These are phyloP conservation scores for Gortyna flavago DNA, from an alignment of 2,888 invertebrate species.

Conservation along the genomic window DNA sequence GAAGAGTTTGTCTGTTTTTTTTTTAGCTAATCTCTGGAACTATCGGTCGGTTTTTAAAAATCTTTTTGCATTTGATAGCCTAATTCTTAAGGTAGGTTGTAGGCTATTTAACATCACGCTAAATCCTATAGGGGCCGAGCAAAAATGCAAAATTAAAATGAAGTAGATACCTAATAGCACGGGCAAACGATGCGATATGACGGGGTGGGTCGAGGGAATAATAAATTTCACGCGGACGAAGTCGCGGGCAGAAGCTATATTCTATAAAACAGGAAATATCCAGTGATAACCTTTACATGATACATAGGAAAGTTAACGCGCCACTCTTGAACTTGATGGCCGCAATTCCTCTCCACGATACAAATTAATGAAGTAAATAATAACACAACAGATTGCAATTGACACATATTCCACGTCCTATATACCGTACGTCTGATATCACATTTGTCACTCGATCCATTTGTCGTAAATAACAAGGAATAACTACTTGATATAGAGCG, in stretches of 20 bases:
- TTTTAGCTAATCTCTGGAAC: background rate
- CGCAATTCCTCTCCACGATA: slow-evolving; percentile 24
- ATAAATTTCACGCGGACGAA: background rate
- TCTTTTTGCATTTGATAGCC: background rate
- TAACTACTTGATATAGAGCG: slow-evolving; percentile 7
- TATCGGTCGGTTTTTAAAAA: background rate
- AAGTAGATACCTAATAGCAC: background rate
- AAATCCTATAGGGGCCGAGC: no score
- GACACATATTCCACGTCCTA: slow-evolving; percentile 67
- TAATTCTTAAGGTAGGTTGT: background rate
- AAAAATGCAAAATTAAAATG: background rate
- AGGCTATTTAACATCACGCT: background rate
- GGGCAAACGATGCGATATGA: background rate
- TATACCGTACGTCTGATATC: slow-evolving; percentile 49
- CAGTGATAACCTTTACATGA: slow-evolving; percentile 16
- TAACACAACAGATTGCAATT: slow-evolving; percentile 46
- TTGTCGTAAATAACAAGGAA: slow-evolving; percentile 53
- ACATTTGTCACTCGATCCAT: slow-evolving; percentile 43
- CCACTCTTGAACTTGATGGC: slow-evolving; percentile 50
- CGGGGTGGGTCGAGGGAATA: background rate
- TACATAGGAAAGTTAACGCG: background rate
- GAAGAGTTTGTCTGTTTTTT: background rate
- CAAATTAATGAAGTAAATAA: slow-evolving; percentile 35
- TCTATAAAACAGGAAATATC: slow-evolving; percentile 22
- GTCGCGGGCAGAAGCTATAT: background rate